Conservation (phyloP, 2,888 invertebrate genomes). For the Cantharis rustica region DNA sequence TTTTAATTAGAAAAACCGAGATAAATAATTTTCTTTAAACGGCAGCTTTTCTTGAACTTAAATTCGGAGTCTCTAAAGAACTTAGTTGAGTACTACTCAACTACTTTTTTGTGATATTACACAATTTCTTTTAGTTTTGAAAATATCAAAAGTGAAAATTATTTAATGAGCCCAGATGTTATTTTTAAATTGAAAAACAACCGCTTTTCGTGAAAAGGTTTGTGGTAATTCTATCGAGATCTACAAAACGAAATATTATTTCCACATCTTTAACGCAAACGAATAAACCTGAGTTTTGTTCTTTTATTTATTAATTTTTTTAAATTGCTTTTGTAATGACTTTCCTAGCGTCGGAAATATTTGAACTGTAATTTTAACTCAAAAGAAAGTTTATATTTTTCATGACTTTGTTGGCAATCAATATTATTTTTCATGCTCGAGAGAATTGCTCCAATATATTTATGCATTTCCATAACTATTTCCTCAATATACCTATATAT, state of each 20-base stretch:
- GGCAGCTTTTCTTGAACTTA: too few species aligned
- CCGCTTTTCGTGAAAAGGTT: background rate
- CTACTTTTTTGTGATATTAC: too few species aligned
- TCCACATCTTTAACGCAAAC: background rate
- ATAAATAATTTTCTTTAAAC: too few species aligned
- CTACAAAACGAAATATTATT: background rate
- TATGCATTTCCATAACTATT: background rate
- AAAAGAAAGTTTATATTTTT: background rate
- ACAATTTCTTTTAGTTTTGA: background rate
- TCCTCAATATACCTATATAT: background rate
- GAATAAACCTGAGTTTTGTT: background rate
- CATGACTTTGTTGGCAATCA: background rate
- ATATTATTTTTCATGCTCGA: background rate
- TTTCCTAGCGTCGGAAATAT: background rate
- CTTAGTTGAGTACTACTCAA: too few species aligned
- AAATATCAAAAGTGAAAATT: background rate
- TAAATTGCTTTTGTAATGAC: background rate
- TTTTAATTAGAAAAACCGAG: too few species aligned
- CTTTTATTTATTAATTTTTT: background rate
- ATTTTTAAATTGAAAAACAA: background rate
- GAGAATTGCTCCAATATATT: background rate
- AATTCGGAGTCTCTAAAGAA: too few species aligned
- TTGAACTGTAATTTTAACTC: background rate
- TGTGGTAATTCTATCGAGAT: background rate
- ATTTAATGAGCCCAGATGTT: background rate